These are phyloP conservation scores for Penaeus chinensis DNA, from an alignment of 1,140 invertebrate species.

Conservation along the genomic window DNA sequence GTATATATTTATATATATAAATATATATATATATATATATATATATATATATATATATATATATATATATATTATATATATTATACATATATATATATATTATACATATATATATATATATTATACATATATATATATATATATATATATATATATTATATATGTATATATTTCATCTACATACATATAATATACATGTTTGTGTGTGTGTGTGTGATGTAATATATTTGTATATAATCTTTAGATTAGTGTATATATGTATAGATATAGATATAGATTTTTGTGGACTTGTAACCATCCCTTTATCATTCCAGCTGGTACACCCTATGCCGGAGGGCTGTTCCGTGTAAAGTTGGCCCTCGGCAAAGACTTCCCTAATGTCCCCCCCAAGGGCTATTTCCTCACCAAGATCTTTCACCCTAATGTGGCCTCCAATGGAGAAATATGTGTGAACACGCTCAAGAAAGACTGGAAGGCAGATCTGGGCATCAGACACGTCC, in stretches of 20 bases:
- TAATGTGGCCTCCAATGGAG: conserved; percentile 93
- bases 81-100: too few species aligned
- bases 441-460: conserved; percentile 97
- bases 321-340: conserved; percentile 84
- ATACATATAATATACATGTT: too few species aligned
- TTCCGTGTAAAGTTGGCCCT: conserved; percentile 92
- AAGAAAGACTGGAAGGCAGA: conserved; percentile 98
- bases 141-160: too few species aligned
- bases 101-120: too few species aligned
- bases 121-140: too few species aligned
- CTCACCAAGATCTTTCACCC: conserved; percentile 98
- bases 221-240: neutral
- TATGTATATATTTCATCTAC: too few species aligned
- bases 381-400: conserved; percentile 95
- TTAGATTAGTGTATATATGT: conserved; percentile 5
- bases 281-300: neutral
- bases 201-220: too few species aligned
- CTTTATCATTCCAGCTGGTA: conserved; percentile 75
- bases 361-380: conserved; percentile 92
- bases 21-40: too few species aligned
- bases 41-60: too few species aligned
- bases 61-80: too few species aligned
- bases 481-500: conserved; percentile 94
- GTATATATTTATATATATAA: too few species aligned
- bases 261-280: neutral